Percentiles rank a stretch among this genome's conserved stretches.
Conservation (phyloP, 1,140 invertebrate genomes). For the Aporrectodea caliginosa region DNA sequence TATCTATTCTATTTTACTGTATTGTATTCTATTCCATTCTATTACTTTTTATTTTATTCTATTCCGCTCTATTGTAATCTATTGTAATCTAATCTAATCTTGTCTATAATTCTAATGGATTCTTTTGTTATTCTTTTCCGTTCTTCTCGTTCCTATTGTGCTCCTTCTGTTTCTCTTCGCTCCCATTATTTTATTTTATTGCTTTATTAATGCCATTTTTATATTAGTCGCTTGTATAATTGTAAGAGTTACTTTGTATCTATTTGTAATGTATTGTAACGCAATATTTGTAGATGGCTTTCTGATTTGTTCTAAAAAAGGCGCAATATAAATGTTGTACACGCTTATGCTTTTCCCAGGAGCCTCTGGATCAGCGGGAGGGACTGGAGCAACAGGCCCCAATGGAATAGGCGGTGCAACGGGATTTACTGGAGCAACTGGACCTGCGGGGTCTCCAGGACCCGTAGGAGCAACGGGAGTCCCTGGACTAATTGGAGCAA, state of each 20-base stretch:
- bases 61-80: too few relatives aligned
- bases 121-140: too few relatives aligned
- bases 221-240: not conserved
- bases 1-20: too few relatives aligned
- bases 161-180: too few relatives aligned
- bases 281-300: not conserved
- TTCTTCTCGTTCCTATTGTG: too few relatives aligned
- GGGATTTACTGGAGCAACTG: slow-evolving; percentile 4
- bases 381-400: not conserved
- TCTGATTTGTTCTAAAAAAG: not conserved
- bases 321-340: not conserved
- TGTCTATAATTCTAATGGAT: too few relatives aligned
- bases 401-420: not conserved
- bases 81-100: too few relatives aligned
- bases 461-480: too few relatives aligned
- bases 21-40: too few relatives aligned
- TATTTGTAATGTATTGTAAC: not conserved
- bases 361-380: not conserved
- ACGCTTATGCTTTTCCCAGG: too few relatives aligned
- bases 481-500: too few relatives aligned
- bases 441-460: not conserved
- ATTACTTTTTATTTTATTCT: too few relatives aligned
- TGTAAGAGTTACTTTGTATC: not conserved
- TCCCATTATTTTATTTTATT: not conserved
- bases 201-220: not conserved